Base-by-base conservation (phyloP, 2,888 invertebrate species). In the Hydropsyche betteni region DNA sequence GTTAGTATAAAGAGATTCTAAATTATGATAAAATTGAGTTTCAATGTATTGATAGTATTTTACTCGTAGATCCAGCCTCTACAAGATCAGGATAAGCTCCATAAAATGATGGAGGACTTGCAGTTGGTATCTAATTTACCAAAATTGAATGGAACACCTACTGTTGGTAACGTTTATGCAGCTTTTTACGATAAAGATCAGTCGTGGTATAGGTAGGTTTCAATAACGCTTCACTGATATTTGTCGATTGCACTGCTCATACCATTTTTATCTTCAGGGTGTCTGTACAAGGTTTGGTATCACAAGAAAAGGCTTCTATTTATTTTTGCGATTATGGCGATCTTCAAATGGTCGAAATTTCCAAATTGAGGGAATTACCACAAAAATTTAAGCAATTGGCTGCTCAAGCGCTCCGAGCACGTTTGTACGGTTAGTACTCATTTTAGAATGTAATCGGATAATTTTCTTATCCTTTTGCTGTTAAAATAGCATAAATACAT, bases 171-270 rank as follows among this genome's bases (percentile, higher is more conserved):
- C 81, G 87, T 92, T 44, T 94, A 91, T 83, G 92, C 93, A 0
- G 92, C 90, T 0, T 89, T 87, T 81, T 90, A 92, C 81, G 84
- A 83, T 6, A 90, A 90, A 64, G 91, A 93, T 81, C 86, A 89
- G 2, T 85, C 87, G 34, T 94, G 93, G 92, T 93, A 94, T 83
- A 90, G 94, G 94, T 93, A 84, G 82, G 85, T 69, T 12, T 50
- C 8, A 50, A n/a, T 44, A 2, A 24, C 69, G 8, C 44, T 2
- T 69, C 2, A n/a, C 8, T 51, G 12, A 51, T 69, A 7, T 16
- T n/a, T 51, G 6, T 51, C 5, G 1, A 24, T 24, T 24, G 24
- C 44, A 44, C 12, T 69, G 3, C 14, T 16, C 24, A 8, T 8
- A 64, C 8, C 16, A 64, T 36, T 74, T 70, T 76, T 78, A 52